Percentiles rank a stretch among this genome's conserved stretches.
These are phyloP conservation scores for Podarcis cretensis DNA, from an alignment of 2,113 vertebrate species.

Conservation along the genomic window DNA sequence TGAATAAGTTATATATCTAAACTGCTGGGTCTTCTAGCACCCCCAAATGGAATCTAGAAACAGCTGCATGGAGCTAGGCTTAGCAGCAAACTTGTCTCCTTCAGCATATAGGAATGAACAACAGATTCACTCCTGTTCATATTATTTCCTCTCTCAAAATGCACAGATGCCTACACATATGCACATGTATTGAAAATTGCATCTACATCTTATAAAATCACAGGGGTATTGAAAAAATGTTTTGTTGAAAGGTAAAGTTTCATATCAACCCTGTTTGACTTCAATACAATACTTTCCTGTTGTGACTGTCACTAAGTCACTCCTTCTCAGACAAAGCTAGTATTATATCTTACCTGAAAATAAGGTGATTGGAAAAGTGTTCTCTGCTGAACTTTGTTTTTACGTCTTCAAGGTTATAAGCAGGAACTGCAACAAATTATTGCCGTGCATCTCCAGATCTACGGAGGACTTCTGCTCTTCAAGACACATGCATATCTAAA, in stretches of 20 bases:
- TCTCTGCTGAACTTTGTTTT: background rate
- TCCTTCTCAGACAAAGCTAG: fast-evolving
- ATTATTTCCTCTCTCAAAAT: background rate
- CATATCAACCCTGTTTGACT: background rate
- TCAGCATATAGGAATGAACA: fast-evolving
- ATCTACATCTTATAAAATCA: background rate
- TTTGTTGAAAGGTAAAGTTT: background rate
- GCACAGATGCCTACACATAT: background rate
- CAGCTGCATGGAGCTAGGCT: background rate
- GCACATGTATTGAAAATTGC: too few species aligned
- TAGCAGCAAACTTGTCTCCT: too few species aligned
- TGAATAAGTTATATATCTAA: background rate
- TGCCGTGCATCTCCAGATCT: too few species aligned
- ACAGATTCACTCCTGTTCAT: background rate
- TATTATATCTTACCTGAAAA: background rate
- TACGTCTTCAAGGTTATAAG: background rate
- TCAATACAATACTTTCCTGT: fast-evolving
- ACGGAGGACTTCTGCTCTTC: background rate
- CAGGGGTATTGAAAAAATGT: background rate
- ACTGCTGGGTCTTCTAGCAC: background rate
- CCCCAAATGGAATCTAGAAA: constrained; percentile 11
- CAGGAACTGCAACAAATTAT: background rate
- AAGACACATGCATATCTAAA: background rate
- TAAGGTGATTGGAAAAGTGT: background rate
- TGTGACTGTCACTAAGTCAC: fast-evolving